Percentiles rank a stretch among this genome's conserved stretches.
These are phyloP conservation scores for Musca domestica DNA, from an alignment of 1,140 invertebrate species.

Conservation along the genomic window DNA sequence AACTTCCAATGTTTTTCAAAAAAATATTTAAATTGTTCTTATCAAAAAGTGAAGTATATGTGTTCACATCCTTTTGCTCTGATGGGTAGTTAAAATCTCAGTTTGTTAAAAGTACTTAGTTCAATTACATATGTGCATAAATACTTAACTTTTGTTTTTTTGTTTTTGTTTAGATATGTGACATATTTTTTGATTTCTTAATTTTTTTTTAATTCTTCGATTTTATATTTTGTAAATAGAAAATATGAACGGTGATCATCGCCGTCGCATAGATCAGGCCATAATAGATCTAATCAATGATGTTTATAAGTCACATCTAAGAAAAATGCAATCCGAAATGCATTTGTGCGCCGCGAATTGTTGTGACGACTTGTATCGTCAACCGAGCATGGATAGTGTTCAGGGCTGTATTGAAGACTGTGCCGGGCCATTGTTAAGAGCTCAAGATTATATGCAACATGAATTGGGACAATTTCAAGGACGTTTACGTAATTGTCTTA, in stretches of 20 bases:
- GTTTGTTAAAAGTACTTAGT: too few relatives aligned
- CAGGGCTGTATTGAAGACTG: slow-evolving; percentile 83
- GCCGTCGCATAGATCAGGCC: slow-evolving; percentile 74
- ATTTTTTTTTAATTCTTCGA: too few relatives aligned
- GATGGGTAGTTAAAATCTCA: too few relatives aligned
- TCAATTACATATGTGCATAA: too few relatives aligned
- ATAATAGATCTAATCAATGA: slow-evolving; percentile 77
- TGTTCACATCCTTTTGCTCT: too few relatives aligned
- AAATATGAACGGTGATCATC: slow-evolving; percentile 78
- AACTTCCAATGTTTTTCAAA: too few relatives aligned
- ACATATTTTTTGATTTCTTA: too few relatives aligned
- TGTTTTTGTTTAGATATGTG: too few relatives aligned
- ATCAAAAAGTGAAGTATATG: too few relatives aligned
- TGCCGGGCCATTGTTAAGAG: slow-evolving; percentile 66
- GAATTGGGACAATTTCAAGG: slow-evolving; percentile 68
- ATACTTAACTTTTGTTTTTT: too few relatives aligned
- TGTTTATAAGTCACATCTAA: slow-evolving; percentile 73
- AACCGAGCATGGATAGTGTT: slow-evolving; percentile 69
- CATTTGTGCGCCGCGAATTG: slow-evolving; percentile 77
- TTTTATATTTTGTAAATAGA: too few relatives aligned
- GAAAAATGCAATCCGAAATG: slow-evolving; percentile 89
- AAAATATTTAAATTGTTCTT: too few relatives aligned
- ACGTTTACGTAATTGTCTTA: slow-evolving; percentile 81
- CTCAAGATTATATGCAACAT: slow-evolving; percentile 74
- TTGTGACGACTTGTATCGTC: slow-evolving; percentile 74